Evolutionary conservation across 1,140 invertebrate genomes (phyloP), one percentile per base, ranked within the genome.

Genomic region (Dendrolimus punctatus): DNA sequence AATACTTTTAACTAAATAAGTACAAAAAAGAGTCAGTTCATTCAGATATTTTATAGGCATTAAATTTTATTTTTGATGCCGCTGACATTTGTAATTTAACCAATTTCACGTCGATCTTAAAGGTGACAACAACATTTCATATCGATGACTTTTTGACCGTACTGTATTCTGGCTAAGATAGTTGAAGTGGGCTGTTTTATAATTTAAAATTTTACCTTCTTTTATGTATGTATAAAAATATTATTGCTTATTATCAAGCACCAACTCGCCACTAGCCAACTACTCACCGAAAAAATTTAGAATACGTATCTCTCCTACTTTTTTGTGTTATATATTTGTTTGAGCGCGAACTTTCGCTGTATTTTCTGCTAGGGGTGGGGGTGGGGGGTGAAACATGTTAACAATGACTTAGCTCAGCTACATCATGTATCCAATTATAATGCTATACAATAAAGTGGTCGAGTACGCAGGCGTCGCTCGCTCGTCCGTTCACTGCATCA

Each of bases 401-500:
- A 78, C 75, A 72, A 77, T 78, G 76, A 70, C 66, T 71, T 68
- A 72, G 71, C 68, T 63, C 70, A 83, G 78, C 78, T 78, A 81
- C 78, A 81, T 83, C 80, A 83, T 81, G 80, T 83, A 83, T 79
- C 76, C 73, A 55, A 54, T 62, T 67, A 62, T 62, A 40, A 50
- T 50, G 66, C 58, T 63, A 68, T 61, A 60, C 61, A 53, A 47
- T 36, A 40, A 8, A 10, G 36, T 10, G 51, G 57, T 44, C 52
- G 46, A 49, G 58, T 58, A 60, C 53, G 52, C 46, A 49, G 51
- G 53, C 40, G 47, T 57, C 58, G 51, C 47, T 8, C 40, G 9
- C 4, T 44, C 46, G 36, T 49, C 49, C 53, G 66, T 68, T 84
- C 80, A 96, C 94, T 96, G 95, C 89, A 95, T 92, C 78, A 92